Evolutionary conservation across 2,888 invertebrate species (phyloP).

Genomic region (Drosophila pegasa): DNA sequence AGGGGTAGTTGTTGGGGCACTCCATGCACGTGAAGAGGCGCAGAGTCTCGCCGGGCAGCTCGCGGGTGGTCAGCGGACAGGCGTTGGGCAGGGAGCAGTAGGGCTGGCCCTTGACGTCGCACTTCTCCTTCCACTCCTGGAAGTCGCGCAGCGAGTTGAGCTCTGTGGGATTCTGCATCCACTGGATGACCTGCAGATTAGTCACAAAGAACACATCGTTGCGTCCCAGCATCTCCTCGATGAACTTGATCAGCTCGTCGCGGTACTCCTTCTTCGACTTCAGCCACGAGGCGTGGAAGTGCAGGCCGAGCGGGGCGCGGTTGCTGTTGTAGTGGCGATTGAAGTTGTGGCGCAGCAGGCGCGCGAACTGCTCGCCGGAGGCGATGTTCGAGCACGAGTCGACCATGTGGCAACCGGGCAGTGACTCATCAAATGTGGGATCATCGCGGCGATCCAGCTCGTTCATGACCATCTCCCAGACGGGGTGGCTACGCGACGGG

Average conservation of each 20-base stretch:
- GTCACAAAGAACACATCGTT: constrained; percentile 97
- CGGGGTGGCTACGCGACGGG: constrained; percentile 95
- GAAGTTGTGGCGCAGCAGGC: constrained; percentile 96
- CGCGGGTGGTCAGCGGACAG: constrained; percentile 94
- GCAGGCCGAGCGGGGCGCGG: constrained; percentile 95
- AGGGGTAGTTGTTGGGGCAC: constrained; percentile 97
- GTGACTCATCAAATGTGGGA: constrained; percentile 95
- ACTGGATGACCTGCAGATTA: constrained; percentile 95
- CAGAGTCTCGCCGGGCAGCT: constrained; percentile 95
- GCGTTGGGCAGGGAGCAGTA: constrained; percentile 96
- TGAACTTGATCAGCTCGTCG: constrained; percentile 95
- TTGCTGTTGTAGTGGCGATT: constrained; percentile 96
- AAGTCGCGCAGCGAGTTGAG: constrained; percentile 94
- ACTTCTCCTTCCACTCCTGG: constrained; percentile 98
- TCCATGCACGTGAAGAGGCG: constrained; percentile 98
- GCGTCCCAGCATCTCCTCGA: constrained; percentile 95
- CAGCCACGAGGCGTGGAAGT: constrained; percentile 98
- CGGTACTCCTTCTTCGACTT: constrained; percentile 97
- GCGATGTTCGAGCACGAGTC: constrained; percentile 97
- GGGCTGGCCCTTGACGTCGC: constrained; percentile 96
- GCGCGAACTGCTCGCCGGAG: constrained; percentile 94
- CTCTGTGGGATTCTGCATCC: constrained; percentile 98
- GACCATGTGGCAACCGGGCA: constrained; percentile 97
- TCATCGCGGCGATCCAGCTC: constrained; percentile 97
- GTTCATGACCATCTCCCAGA: constrained; percentile 99